These are phyloP conservation scores for Poeciliopsis occidentalis DNA, from an alignment of 2,113 vertebrate genomes.

Conservation along the genomic window DNA sequence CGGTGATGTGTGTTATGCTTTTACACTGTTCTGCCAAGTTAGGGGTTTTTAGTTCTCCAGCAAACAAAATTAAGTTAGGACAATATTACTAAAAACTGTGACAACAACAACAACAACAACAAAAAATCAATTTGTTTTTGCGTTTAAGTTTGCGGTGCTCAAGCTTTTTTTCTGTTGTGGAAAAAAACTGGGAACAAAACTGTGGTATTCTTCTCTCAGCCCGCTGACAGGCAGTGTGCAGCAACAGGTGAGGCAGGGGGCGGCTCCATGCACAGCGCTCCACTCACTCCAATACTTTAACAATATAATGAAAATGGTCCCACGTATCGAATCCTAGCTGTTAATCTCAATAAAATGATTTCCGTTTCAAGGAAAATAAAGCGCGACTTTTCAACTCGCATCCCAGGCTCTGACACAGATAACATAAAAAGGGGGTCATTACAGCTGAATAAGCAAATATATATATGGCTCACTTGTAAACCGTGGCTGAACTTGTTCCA, in stretches of 20 bases:
- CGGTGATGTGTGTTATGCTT: no score
- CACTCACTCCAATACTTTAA: neutral
- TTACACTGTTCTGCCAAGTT: no score
- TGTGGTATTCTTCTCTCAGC: neutral
- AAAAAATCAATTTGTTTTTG: no score
- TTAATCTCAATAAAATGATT: neutral
- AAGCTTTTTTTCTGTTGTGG: no score
- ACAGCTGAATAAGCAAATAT: conserved; percentile 64
- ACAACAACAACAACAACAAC: no score
- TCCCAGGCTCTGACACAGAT: conserved; percentile 41
- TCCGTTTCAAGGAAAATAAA: neutral
- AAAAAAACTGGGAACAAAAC: neutral
- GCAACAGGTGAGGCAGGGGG: neutral
- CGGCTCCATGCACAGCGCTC: neutral
- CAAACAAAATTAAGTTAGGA: no score
- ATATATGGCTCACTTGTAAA: conserved; percentile 47
- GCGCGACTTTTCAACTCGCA: conserved; percentile 8
- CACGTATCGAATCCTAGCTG: neutral
- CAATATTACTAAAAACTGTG: no score
- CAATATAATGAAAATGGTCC: neutral
- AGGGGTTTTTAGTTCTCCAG: no score
- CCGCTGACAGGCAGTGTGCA: neutral
- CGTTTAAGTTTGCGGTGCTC: no score
- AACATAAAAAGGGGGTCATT: conserved; percentile 56
- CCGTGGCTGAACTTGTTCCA: conserved; percentile 68